These are phyloP conservation scores for Semaprochilodus insignis DNA, from an alignment of 2,797 vertebrate genomes.

Conservation along the genomic window DNA sequence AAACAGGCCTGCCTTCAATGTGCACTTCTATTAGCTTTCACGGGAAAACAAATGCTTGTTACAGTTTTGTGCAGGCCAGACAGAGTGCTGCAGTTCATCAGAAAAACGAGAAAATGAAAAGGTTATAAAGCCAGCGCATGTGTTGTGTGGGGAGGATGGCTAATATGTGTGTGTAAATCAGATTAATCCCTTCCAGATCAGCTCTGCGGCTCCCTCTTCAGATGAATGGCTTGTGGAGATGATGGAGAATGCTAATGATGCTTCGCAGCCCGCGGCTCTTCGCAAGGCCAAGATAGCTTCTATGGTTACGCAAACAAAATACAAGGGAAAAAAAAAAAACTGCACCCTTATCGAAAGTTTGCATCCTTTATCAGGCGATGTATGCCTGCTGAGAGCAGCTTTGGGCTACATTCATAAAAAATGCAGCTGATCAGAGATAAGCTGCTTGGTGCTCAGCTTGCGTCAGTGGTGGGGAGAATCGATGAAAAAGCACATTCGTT, in stretches of 20 bases:
- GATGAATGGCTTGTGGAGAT: constrained; percentile 60
- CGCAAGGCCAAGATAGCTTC: constrained; percentile 31
- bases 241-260: constrained; percentile 68
- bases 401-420: constrained; percentile 36
- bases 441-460: constrained; percentile 2
- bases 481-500: not conserved
- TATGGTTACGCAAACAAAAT: constrained; percentile 46
- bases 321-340: constrained; percentile 3
- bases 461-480: not conserved
- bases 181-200: constrained; percentile 65
- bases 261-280: constrained; percentile 44
- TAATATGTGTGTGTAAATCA: constrained; percentile 52
- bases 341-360: constrained; percentile 30
- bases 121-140: constrained; percentile 32
- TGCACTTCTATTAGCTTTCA: constrained; percentile 42
- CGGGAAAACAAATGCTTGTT: constrained; percentile 49
- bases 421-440: constrained; percentile 13
- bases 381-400: constrained; percentile 14
- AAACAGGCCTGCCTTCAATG: constrained; percentile 41
- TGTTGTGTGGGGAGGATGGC: constrained; percentile 23
- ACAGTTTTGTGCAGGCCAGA: constrained; percentile 15
- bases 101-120: constrained; percentile 41
- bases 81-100: constrained; percentile 28
- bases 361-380: constrained; percentile 32
- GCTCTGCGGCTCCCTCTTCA: constrained; percentile 58